These are phyloP conservation scores for Pseudococcus jackbeardsleyi DNA, from an alignment of 2,888 invertebrate species.

Conservation along the genomic window DNA sequence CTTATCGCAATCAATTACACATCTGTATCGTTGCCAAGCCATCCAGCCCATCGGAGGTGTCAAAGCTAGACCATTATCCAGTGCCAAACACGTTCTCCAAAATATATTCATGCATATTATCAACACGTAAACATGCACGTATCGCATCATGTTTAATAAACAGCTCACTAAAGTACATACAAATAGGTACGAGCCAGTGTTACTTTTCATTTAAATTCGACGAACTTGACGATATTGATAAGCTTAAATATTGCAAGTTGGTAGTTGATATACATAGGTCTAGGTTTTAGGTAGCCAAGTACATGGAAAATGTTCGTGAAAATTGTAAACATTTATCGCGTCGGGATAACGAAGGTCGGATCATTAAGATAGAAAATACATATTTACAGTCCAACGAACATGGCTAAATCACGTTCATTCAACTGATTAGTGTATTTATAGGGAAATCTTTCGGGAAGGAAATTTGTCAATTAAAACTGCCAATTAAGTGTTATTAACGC, in stretches of 20 bases:
- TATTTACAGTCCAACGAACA: slow-evolving; percentile 25
- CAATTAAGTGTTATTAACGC: neutral
- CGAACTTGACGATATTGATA: neutral
- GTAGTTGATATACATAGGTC: neutral
- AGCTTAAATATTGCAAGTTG: neutral
- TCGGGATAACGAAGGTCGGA: neutral
- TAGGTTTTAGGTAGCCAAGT: neutral
- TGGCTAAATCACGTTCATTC: neutral
- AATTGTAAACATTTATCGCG: neutral
- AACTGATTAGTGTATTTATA: neutral
- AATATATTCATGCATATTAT: slow-evolving; percentile 40
- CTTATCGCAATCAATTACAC: slow-evolving; percentile 69
- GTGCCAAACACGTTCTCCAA: slow-evolving; percentile 66
- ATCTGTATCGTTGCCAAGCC: slow-evolving; percentile 71
- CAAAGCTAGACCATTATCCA: slow-evolving; percentile 70
- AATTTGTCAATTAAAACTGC: neutral
- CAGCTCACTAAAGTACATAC: neutral
- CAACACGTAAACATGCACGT: neutral
- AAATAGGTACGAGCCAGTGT: neutral
- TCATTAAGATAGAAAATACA: slow-evolving; percentile 1
- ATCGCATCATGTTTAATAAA: slow-evolving; percentile 26
- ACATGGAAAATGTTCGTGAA: slow-evolving; percentile 19
- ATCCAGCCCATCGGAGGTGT: slow-evolving; percentile 72
- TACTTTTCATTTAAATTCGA: neutral
- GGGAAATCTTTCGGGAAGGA: neutral